These are phyloP conservation scores for Agapetus fuscipes DNA, from an alignment of 2,888 invertebrate species.

Conservation along the genomic window DNA sequence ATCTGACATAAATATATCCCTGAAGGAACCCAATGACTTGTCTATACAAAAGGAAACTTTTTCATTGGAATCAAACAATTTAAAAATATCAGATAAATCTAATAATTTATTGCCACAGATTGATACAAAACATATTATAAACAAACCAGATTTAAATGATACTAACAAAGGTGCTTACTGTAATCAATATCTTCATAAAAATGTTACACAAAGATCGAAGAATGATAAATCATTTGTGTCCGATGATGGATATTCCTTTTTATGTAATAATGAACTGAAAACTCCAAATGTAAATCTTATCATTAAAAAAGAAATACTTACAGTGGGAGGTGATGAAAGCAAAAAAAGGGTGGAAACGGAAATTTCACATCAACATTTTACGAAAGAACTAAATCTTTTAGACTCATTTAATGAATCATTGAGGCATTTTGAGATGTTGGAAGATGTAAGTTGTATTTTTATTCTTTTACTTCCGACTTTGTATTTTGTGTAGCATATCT, in stretches of 20 bases:
- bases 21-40: background rate
- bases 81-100: too few species aligned
- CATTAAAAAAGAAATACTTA: too few species aligned
- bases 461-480: too few species aligned
- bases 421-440: conserved; percentile 10
- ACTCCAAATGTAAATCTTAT: conserved; percentile 12
- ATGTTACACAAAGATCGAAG: background rate
- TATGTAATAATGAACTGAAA: too few species aligned
- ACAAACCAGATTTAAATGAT: background rate
- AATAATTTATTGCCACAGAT: too few species aligned
- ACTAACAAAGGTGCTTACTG: background rate
- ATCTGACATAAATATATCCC: too few species aligned
- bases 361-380: conserved; percentile 6
- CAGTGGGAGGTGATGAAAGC: too few species aligned
- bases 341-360: too few species aligned
- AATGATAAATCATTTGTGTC: too few species aligned
- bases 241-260: background rate
- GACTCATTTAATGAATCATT: conserved; percentile 17
- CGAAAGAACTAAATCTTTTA: conserved; percentile 12
- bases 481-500: too few species aligned
- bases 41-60: background rate
- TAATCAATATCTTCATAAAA: background rate
- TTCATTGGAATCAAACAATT: background rate
- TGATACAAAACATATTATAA: too few species aligned
- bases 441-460: conserved; percentile 9